Percentiles rank a stretch among this genome's conserved stretches.
These are phyloP conservation scores for Apostichopus californicus DNA, from an alignment of 35 echinoderm and acorn worm genomes.

Conservation along the genomic window DNA sequence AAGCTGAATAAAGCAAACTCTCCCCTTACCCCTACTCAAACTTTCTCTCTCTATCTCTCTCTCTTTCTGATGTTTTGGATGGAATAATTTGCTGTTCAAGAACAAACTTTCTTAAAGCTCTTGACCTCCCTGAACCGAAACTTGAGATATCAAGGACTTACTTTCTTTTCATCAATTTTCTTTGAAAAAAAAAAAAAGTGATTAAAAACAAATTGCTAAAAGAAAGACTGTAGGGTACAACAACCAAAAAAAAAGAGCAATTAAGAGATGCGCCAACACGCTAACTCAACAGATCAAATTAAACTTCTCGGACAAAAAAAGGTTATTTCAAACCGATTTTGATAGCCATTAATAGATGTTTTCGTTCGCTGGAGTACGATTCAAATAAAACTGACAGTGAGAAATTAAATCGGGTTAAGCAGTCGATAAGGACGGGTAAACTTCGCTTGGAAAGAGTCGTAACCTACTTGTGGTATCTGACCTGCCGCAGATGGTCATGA, in stretches of 20 bases:
- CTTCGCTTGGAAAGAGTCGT: too few species aligned
- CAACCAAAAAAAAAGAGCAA: not conserved
- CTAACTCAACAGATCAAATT: not conserved
- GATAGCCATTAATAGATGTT: not conserved
- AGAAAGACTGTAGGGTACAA: not conserved
- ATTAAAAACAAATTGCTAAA: conserved; percentile 16
- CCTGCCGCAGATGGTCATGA: too few species aligned
- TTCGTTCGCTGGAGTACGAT: not conserved
- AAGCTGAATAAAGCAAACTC: too few species aligned
- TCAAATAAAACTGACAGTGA: not conserved
- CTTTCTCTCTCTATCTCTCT: too few species aligned
- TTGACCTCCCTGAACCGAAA: conserved; percentile 11
- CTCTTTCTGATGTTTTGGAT: too few species aligned
- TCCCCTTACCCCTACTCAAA: too few species aligned
- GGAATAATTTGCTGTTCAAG: not conserved
- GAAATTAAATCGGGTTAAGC: not conserved
- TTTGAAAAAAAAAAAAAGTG: not conserved
- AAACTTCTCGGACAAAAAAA: not conserved
- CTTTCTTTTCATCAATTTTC: conserved; percentile 1
- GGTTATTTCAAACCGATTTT: not conserved
- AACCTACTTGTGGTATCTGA: too few species aligned
- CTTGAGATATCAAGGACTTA: conserved; percentile 16
- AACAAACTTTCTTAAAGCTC: conserved; percentile 1
- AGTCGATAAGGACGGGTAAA: not conserved
- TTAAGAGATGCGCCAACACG: not conserved